These are phyloP conservation scores for Eucera pruinosa DNA, from an alignment of 2,888 invertebrate genomes.

Conservation along the genomic window DNA sequence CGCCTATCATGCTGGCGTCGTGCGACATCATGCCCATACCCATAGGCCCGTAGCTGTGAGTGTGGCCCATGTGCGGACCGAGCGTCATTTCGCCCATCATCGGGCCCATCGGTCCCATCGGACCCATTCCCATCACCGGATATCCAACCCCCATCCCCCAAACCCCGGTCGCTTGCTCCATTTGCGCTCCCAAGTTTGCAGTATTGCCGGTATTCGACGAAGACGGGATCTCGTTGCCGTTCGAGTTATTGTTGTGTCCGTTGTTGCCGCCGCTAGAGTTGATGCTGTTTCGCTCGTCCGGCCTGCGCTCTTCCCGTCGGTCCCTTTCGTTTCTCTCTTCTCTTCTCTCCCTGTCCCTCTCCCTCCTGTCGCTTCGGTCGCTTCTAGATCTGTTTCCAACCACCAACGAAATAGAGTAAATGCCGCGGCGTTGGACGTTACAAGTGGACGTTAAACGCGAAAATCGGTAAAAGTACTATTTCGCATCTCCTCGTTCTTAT, in stretches of 20 bases:
- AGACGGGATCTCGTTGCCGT: constrained; percentile 75
- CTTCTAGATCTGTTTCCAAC: constrained; percentile 75
- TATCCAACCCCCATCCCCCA: constrained; percentile 84
- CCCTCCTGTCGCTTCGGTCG: constrained; percentile 83
- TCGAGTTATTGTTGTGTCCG: constrained; percentile 83
- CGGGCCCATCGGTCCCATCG: constrained; percentile 85
- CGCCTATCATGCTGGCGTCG: constrained; percentile 79
- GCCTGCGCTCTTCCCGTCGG: constrained; percentile 81
- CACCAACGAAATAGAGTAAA: constrained; percentile 9
- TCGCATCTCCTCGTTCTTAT: too few relatives aligned
- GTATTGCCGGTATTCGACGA: constrained; percentile 78
- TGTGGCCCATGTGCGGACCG: constrained; percentile 81
- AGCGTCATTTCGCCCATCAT: constrained; percentile 82
- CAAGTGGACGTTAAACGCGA: too few relatives aligned
- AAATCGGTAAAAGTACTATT: too few relatives aligned
- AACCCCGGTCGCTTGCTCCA: constrained; percentile 78
- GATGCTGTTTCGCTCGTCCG: constrained; percentile 77
- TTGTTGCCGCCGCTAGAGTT: constrained; percentile 73
- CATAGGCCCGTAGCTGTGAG: constrained; percentile 82
- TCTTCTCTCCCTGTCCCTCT: constrained; percentile 83
- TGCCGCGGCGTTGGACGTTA: too few relatives aligned
- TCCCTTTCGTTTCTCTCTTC: constrained; percentile 77
- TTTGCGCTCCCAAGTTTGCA: constrained; percentile 74
- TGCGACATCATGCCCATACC: constrained; percentile 83
- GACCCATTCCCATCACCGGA: constrained; percentile 86